Conservation (phyloP, 2,888 invertebrate genomes). For the Xylota segnis region DNA sequence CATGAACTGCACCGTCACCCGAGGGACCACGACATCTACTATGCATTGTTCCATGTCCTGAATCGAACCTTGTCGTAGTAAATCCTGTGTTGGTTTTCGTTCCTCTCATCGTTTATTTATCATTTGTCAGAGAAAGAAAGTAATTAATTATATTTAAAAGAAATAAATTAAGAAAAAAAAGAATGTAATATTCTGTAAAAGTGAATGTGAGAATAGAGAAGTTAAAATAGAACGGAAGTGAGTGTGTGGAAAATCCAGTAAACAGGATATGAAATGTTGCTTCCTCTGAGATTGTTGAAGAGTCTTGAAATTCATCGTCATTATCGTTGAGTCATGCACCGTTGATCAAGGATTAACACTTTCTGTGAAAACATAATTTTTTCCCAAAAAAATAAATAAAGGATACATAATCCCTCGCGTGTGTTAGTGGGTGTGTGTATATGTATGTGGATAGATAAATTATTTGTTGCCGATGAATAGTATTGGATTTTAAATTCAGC, state of each 20-base stretch:
- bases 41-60: conserved; percentile 32
- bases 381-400: conserved; percentile 33
- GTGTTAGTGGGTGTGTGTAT: conserved; percentile 6
- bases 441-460: conserved; percentile 10
- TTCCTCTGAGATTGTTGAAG: conserved; percentile 58
- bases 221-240: conserved; percentile 67
- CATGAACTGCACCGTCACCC: conserved; percentile 13
- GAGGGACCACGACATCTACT: conserved; percentile 41
- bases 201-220: conserved; percentile 44
- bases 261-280: conserved; percentile 67
- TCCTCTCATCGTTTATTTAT: conserved; percentile 37
- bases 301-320: conserved; percentile 36
- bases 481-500: conserved; percentile 66
- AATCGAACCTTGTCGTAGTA: conserved; percentile 30
- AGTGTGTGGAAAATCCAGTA: conserved; percentile 45
- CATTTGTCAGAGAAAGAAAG: conserved; percentile 51
- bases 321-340: conserved; percentile 43
- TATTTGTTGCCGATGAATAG: conserved; percentile 43
- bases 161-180: neutral
- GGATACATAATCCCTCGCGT: conserved; percentile 27
- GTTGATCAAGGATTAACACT: conserved; percentile 60
- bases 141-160: conserved; percentile 57
- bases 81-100: conserved; percentile 35
- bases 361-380: conserved; percentile 41
- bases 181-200: conserved; percentile 7